Percentiles rank a stretch among this genome's conserved stretches.
These are phyloP conservation scores for Nothocercus julius DNA, from an alignment of 2,113 vertebrate species.

Conservation along the genomic window DNA sequence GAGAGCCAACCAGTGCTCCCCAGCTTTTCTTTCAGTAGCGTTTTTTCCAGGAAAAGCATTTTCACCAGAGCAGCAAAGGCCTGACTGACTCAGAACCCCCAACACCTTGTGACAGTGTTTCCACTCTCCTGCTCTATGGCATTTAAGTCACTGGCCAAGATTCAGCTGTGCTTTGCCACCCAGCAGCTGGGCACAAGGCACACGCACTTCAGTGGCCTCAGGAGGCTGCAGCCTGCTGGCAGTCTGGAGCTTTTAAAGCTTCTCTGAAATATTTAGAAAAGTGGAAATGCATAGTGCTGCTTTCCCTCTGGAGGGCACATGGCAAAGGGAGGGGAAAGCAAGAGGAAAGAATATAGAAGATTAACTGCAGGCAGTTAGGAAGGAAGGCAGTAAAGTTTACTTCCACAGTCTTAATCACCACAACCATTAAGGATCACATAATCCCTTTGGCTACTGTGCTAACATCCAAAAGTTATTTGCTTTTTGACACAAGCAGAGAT, in stretches of 20 bases:
- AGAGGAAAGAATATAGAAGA: neutral
- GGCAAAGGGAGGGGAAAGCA: neutral
- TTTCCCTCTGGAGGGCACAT: neutral
- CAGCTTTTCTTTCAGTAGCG: neutral
- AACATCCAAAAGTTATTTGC: neutral
- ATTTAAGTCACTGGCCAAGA: neutral
- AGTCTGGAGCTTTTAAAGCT: neutral
- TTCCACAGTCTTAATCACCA: neutral
- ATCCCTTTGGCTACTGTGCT: too few relatives aligned
- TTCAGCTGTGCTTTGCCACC: neutral
- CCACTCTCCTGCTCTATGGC: rapidly evolving
- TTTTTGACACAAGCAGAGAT: neutral
- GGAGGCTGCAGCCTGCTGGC: neutral
- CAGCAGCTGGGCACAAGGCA: neutral
- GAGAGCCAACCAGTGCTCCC: neutral
- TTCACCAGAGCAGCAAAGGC: neutral
- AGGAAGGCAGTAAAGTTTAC: neutral
- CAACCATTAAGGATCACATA: neutral
- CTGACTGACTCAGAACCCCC: neutral
- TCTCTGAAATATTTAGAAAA: neutral
- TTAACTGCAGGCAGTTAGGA: neutral
- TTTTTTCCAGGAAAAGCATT: neutral
- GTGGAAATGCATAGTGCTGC: neutral
- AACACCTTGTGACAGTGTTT: neutral
- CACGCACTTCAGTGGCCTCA: neutral